Evolutionary conservation across 2,113 vertebrate species (phyloP).

Genomic region (Hemicordylus capensis): DNA sequence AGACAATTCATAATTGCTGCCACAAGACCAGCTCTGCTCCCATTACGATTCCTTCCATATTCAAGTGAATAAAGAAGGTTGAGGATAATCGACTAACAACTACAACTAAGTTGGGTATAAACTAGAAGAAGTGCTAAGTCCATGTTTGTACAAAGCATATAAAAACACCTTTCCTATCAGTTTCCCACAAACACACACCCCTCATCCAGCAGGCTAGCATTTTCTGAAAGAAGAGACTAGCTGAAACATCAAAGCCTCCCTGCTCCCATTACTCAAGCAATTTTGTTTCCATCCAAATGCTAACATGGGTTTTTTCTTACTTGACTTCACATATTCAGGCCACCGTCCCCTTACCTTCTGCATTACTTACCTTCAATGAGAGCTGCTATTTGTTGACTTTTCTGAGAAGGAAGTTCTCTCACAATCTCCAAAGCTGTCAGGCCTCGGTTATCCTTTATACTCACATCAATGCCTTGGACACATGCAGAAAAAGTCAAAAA

Average conservation of each 20-base stretch:
- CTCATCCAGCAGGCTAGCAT: background rate
- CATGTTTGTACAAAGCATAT: background rate
- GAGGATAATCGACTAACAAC: no score
- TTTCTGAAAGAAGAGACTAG: background rate
- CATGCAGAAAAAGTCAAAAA: conserved; percentile 15
- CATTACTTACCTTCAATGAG: conserved; percentile 87
- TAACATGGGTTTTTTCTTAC: background rate
- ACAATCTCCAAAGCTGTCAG: conserved; percentile 93
- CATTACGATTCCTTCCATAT: background rate
- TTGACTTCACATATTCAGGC: background rate
- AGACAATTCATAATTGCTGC: no score
- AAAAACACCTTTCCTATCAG: background rate
- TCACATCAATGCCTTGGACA: conserved; percentile 88
- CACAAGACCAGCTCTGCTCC: no score
- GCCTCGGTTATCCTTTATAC: conserved; percentile 89
- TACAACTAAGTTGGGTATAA: background rate
- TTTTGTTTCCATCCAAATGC: accelerated
- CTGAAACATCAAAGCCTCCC: background rate
- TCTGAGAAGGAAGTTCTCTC: conserved; percentile 95
- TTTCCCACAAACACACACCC: background rate
- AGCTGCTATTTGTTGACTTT: conserved; percentile 91
- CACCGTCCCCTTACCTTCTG: background rate
- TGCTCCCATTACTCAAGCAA: background rate
- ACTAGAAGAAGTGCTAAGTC: background rate
- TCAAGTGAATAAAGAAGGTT: background rate